Conservation (phyloP, 2,888 invertebrate species). For the Spodoptera exigua region DNA sequence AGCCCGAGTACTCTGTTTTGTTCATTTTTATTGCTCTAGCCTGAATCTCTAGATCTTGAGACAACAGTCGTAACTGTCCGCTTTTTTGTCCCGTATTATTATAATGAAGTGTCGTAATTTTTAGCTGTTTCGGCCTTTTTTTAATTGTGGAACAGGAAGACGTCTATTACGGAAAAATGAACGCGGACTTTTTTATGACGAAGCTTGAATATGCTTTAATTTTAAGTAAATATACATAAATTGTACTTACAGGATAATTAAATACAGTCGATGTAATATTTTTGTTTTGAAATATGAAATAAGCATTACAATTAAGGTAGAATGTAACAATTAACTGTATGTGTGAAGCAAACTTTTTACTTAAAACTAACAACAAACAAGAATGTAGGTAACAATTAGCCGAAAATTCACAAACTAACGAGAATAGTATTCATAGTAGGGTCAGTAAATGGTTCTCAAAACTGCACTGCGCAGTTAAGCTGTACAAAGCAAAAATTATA, state of each 20-base stretch:
- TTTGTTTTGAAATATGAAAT: too few species aligned
- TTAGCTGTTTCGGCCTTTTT: constrained; percentile 36
- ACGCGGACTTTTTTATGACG: constrained; percentile 25
- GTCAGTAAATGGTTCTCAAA: constrained; percentile 30
- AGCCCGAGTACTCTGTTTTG: constrained; percentile 76
- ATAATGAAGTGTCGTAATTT: constrained; percentile 55
- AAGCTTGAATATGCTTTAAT: constrained; percentile 25
- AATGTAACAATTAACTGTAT: neutral
- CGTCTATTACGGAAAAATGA: constrained; percentile 33
- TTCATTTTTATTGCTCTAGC: constrained; percentile 80
- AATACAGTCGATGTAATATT: too few species aligned
- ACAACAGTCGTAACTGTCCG: constrained; percentile 39
- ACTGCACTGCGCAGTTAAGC: constrained; percentile 26
- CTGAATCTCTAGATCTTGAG: constrained; percentile 63
- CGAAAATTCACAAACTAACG: constrained; percentile 33
- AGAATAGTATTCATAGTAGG: constrained; percentile 20
- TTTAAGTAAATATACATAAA: constrained; percentile 5
- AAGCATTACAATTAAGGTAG: too few species aligned
- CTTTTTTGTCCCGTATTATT: constrained; percentile 53
- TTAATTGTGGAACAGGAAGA: constrained; percentile 41
- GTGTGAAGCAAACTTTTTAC: constrained; percentile 31
- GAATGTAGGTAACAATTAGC: constrained; percentile 24
- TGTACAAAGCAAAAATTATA: constrained; percentile 59
- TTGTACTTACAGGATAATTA: too few species aligned
- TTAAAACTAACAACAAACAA: constrained; percentile 29